These are phyloP conservation scores for Ypsolopha scabrella DNA, from an alignment of 2,888 invertebrate species.

Conservation along the genomic window DNA sequence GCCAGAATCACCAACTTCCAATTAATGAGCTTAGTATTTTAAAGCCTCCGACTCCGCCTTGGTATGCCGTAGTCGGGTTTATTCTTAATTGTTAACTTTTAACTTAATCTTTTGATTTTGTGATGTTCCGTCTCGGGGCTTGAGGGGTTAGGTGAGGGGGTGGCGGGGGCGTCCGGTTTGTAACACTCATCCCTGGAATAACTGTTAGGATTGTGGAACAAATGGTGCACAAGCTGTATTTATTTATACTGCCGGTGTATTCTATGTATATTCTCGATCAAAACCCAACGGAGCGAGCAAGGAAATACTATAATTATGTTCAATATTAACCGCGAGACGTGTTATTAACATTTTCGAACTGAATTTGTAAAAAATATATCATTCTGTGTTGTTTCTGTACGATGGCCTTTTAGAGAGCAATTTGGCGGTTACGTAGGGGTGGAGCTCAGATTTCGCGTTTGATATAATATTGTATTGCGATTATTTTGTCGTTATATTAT, in stretches of 20 bases:
- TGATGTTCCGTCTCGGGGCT: not conserved
- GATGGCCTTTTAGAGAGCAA: not conserved
- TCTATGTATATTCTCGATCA: slow-evolving; percentile 17
- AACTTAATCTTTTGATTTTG: too few species aligned
- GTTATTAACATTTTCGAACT: slow-evolving; percentile 32
- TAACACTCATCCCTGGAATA: not conserved
- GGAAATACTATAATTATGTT: slow-evolving; percentile 39
- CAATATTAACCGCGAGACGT: slow-evolving; percentile 33
- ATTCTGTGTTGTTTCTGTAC: slow-evolving; percentile 10
- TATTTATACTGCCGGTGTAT: slow-evolving; percentile 16
- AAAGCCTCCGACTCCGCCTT: too few species aligned
- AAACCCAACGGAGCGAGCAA: slow-evolving; percentile 29
- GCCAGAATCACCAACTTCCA: too few species aligned
- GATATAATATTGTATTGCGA: too few species aligned
- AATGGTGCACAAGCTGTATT: slow-evolving; percentile 13
- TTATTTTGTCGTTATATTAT: too few species aligned
- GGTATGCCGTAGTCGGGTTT: too few species aligned
- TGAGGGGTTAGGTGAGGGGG: not conserved
- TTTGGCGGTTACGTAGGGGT: not conserved
- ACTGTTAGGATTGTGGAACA: slow-evolving; percentile 4
- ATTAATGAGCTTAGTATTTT: too few species aligned
- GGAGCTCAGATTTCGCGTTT: too few species aligned
- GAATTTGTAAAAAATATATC: slow-evolving; percentile 22
- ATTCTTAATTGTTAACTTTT: too few species aligned
- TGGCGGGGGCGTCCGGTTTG: not conserved